phyloP scores from a whole-genome alignment of 1,140 invertebrate species.

The Drosophila bocki region DNA sequence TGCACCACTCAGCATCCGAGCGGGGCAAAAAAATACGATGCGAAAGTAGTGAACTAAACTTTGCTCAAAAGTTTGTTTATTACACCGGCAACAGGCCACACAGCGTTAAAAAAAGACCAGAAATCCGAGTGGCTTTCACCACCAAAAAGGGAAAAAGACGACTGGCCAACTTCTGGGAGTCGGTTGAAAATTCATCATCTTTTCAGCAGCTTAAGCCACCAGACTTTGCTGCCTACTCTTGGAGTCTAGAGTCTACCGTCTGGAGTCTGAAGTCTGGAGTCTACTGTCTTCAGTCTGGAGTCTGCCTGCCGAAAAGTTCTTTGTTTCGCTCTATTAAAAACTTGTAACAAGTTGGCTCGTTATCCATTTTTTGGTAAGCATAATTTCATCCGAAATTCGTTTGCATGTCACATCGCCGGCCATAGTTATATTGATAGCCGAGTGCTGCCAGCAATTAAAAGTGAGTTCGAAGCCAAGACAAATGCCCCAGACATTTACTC shows the following conservation, averaged over 20 bases:
- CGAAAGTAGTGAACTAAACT: conserved; percentile 74
- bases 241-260: conserved; percentile 7
- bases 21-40: conserved; percentile 29
- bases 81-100: conserved; percentile 69
- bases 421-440: conserved; percentile 71
- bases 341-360: conserved; percentile 81
- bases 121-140: conserved; percentile 52
- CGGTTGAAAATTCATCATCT: conserved; percentile 81
- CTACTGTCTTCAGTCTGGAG: conserved; percentile 18
- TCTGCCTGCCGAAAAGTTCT: conserved; percentile 32
- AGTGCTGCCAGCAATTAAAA: conserved; percentile 67
- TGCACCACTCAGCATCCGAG: conserved; percentile 37
- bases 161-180: conserved; percentile 54
- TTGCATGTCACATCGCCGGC: conserved; percentile 51
- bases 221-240: conserved; percentile 63
- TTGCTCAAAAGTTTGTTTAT: conserved; percentile 83
- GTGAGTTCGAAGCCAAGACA: conserved; percentile 50
- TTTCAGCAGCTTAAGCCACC: conserved; percentile 72
- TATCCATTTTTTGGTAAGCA: conserved; percentile 62
- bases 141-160: not conserved
- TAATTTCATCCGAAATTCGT: conserved; percentile 65
- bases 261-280: not conserved
- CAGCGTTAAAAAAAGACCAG: conserved; percentile 29
- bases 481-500: conserved; percentile 57
- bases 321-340: conserved; percentile 80